A percentile compares a stretch with the other conserved stretches of the same genome.
Conservation (phyloP, 2,113 vertebrate genomes). For the Argyrosomus japonicus region DNA sequence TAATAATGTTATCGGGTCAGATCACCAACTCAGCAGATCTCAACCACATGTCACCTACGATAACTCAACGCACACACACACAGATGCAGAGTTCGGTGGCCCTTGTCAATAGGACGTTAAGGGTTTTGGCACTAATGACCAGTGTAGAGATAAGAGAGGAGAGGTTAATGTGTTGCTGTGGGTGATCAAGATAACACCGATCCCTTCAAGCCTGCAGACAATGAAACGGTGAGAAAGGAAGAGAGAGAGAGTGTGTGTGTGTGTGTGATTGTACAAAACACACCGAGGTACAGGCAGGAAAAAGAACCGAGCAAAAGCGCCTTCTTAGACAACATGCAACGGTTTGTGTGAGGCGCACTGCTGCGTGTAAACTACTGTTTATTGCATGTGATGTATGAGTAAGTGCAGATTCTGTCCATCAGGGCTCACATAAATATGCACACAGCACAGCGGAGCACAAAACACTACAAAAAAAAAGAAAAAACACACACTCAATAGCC, state of each 20-base stretch:
- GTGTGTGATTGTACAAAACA: constrained; percentile 1
- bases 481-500: constrained; percentile 21
- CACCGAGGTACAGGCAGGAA: neutral
- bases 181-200: constrained; percentile 85
- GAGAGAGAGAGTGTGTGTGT: neutral
- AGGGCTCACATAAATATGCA: constrained; percentile 32
- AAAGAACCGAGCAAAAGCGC: constrained; percentile 27
- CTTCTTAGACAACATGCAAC: neutral
- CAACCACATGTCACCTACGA: constrained; percentile 71
- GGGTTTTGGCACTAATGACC: constrained; percentile 86
- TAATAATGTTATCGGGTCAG: constrained; percentile 79
- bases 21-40: constrained; percentile 83
- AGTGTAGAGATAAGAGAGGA: constrained; percentile 84
- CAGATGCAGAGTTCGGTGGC: constrained; percentile 54
- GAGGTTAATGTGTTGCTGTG: constrained; percentile 87
- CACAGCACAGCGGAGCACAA: constrained; percentile 33
- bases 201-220: constrained; percentile 78
- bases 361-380: constrained; percentile 15
- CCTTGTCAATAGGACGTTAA: constrained; percentile 81
- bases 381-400: constrained; percentile 27
- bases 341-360: neutral
- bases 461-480: constrained; percentile 18
- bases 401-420: constrained; percentile 45
- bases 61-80: constrained; percentile 63
- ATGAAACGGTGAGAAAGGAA: constrained; percentile 68